phyloP scores from a whole-genome alignment of 2,113 vertebrate species.

The Typhlomys cinereus region DNA sequence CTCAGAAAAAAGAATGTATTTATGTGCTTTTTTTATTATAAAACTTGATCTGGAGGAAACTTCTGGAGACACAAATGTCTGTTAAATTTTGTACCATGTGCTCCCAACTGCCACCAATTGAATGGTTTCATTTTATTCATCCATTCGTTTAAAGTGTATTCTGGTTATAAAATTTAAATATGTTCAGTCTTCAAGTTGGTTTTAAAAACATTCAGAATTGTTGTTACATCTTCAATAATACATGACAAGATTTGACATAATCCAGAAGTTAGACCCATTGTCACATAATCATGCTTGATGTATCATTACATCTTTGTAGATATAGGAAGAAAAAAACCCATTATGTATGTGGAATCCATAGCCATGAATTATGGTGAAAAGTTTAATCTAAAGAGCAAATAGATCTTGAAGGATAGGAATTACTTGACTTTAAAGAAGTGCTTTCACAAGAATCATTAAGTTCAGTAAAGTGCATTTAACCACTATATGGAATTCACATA shows the following conservation, averaged over 20 bases:
- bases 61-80: background rate
- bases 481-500: slow-evolving; percentile 20
- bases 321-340: slow-evolving; percentile 53
- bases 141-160: background rate
- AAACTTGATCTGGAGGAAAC: background rate
- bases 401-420: slow-evolving; percentile 36
- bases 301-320: slow-evolving; percentile 35
- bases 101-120: background rate
- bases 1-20: background rate
- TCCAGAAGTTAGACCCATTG: slow-evolving; percentile 43
- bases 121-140: slow-evolving; percentile 32
- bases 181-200: background rate
- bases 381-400: slow-evolving; percentile 54
- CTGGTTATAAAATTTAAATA: slow-evolving; percentile 37
- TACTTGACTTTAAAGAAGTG: slow-evolving; percentile 32
- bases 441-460: slow-evolving; percentile 49
- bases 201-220: slow-evolving; percentile 65
- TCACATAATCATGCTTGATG: slow-evolving; percentile 28
- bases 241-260: slow-evolving; percentile 58
- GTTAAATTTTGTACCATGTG: background rate
- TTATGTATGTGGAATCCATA: slow-evolving; percentile 28
- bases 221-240: slow-evolving; percentile 58
- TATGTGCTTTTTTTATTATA: background rate
- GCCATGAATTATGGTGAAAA: slow-evolving; percentile 34
- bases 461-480: background rate